Conservation (phyloP, 2,113 vertebrate genomes). For the Ammodytes marinus region DNA sequence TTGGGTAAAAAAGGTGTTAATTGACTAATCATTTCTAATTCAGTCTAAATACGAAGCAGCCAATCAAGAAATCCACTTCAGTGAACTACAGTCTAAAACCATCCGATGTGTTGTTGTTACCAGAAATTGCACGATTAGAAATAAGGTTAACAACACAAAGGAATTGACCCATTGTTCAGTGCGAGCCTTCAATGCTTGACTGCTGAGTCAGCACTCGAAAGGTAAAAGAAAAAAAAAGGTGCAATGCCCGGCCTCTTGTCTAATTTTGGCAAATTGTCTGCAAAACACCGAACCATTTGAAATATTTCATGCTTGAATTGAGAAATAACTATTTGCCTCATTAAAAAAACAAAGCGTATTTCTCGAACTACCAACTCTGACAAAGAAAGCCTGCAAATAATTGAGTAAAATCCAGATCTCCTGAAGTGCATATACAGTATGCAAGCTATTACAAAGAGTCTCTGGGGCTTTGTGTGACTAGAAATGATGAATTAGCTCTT, state of each 20-base stretch:
- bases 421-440: conserved; percentile 32
- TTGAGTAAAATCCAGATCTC: conserved; percentile 43
- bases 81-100: conserved; percentile 10
- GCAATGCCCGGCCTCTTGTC: background rate
- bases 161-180: background rate
- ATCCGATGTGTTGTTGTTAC: background rate
- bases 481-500: conserved; percentile 75
- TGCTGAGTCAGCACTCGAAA: background rate
- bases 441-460: conserved; percentile 49
- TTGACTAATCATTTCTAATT: background rate
- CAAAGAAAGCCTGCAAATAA: conserved; percentile 14
- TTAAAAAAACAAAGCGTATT: conserved; percentile 34
- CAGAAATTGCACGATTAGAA: background rate
- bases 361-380: background rate
- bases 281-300: background rate
- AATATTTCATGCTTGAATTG: background rate
- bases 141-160: background rate
- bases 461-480: conserved; percentile 63
- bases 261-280: background rate
- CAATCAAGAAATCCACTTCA: conserved; percentile 9
- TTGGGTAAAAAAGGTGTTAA: background rate
- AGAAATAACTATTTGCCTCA: conserved; percentile 7
- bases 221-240: background rate
- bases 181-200: background rate
- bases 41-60: conserved; percentile 1